A percentile compares a stretch with the other conserved stretches of the same genome.
These are phyloP conservation scores for Aviceda subcristata DNA, from an alignment of 2,113 vertebrate genomes.

Conservation along the genomic window DNA sequence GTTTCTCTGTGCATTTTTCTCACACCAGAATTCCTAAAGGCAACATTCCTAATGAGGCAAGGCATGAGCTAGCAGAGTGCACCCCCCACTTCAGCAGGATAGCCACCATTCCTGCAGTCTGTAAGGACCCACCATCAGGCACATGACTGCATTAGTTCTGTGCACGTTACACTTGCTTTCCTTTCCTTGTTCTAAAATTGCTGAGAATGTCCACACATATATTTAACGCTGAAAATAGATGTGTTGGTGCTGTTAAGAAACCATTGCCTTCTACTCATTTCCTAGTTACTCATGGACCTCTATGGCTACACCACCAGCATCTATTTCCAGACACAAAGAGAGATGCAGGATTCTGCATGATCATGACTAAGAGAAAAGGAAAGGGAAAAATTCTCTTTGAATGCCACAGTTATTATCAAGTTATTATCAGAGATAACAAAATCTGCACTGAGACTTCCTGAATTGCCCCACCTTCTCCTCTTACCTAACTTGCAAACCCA, in stretches of 20 bases:
- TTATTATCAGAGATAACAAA: not conserved
- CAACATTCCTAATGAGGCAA: not conserved
- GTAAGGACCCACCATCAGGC: not conserved
- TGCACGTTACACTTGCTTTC: not conserved
- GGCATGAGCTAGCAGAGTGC: not conserved
- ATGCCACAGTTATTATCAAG: not conserved
- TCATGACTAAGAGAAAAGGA: not conserved
- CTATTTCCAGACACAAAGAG: not conserved
- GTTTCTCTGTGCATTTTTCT: not conserved
- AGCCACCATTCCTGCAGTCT: not conserved
- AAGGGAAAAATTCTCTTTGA: not conserved
- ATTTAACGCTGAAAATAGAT: not conserved
- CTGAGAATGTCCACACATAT: not conserved
- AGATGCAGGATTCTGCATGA: not conserved
- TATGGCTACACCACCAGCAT: not conserved
- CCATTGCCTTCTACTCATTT: not conserved
- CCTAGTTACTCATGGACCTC: not conserved
- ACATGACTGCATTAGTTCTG: not conserved
- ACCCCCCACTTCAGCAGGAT: rapidly evolving
- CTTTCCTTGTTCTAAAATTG: not conserved
- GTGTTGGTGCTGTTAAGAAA: not conserved
- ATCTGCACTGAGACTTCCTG: not conserved
- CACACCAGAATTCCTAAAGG: not conserved
- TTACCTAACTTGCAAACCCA: not conserved
- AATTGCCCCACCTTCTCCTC: not conserved